Percentiles rank a stretch among this genome's conserved stretches.
Conservation (phyloP, 2,888 invertebrate species). For the Drosophila testacea region DNA sequence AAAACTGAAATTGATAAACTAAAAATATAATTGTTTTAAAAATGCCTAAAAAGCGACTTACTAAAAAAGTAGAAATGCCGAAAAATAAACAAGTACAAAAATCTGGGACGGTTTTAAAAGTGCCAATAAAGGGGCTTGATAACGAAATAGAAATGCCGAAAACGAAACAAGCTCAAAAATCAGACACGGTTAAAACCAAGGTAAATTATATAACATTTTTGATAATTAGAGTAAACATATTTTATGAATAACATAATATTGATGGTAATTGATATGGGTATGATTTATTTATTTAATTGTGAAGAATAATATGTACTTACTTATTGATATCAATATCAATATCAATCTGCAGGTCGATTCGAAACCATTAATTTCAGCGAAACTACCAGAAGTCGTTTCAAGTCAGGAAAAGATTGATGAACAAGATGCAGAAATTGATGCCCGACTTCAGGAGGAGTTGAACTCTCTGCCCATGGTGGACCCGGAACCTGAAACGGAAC, state of each 20-base stretch:
- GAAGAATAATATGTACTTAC: too few species aligned
- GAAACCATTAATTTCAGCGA: not conserved
- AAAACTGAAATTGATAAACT: not conserved
- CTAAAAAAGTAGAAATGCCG: not conserved
- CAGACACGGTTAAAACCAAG: too few species aligned
- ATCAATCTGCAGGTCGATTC: not conserved
- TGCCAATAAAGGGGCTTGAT: too few species aligned
- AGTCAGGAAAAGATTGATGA: not conserved
- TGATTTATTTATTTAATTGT: too few species aligned
- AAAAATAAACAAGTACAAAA: too few species aligned
- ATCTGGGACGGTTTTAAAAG: too few species aligned
- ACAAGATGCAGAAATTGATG: slow-evolving; percentile 50
- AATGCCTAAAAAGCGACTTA: not conserved
- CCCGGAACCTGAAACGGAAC: slow-evolving; percentile 39
- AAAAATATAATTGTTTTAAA: not conserved
- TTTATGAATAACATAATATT: too few species aligned
- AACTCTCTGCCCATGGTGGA: slow-evolving; percentile 52
- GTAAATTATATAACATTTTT: too few species aligned
- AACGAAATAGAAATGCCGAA: too few species aligned
- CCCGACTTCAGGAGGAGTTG: slow-evolving; percentile 52
- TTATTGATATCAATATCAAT: not conserved
- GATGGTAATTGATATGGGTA: too few species aligned
- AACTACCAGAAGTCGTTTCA: not conserved
- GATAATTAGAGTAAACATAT: too few species aligned
- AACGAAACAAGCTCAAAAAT: too few species aligned